Percentiles rank a stretch among this genome's conserved stretches.
These are phyloP conservation scores for Punctoribates punctum DNA, from an alignment of 2,888 invertebrate genomes.

Conservation along the genomic window DNA sequence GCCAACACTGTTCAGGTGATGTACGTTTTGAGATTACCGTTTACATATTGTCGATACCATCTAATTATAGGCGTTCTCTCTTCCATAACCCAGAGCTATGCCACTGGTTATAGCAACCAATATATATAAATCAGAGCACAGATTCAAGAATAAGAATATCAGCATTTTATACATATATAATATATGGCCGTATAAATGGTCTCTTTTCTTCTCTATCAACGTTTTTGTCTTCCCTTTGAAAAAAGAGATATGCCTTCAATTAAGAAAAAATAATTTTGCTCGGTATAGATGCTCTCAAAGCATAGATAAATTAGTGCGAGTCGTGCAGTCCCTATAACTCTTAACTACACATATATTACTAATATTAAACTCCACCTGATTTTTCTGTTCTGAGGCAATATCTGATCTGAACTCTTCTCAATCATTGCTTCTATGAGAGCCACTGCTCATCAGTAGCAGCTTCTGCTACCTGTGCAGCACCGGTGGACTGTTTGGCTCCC, in stretches of 20 bases:
- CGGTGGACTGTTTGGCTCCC: background rate
- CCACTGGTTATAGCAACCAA: conserved; percentile 20
- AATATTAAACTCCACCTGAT: conserved; percentile 35
- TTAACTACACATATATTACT: conserved; percentile 19
- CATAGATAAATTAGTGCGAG: conserved; percentile 19
- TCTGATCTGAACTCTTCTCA: conserved; percentile 6
- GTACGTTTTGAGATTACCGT: conserved; percentile 34
- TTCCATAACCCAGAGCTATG: conserved; percentile 35
- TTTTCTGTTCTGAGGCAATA: conserved; percentile 32
- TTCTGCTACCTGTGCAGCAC: conserved; percentile 3
- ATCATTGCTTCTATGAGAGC: background rate
- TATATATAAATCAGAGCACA: conserved; percentile 12
- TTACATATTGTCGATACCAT: conserved; percentile 35
- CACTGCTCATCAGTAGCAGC: background rate
- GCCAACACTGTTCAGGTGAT: conserved; percentile 8
- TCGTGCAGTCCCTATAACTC: conserved; percentile 33
- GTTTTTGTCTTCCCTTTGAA: background rate
- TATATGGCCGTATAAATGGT: conserved; percentile 27
- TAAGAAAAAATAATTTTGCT: background rate
- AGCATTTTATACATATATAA: conserved; percentile 9
- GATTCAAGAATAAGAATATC: background rate
- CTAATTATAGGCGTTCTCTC: conserved; percentile 37
- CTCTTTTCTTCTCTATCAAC: background rate
- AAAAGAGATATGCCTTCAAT: background rate
- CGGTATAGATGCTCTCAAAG: background rate